Base-by-base conservation (phyloP, 2,113 vertebrate genomes). In the Trematocara zebra region DNA sequence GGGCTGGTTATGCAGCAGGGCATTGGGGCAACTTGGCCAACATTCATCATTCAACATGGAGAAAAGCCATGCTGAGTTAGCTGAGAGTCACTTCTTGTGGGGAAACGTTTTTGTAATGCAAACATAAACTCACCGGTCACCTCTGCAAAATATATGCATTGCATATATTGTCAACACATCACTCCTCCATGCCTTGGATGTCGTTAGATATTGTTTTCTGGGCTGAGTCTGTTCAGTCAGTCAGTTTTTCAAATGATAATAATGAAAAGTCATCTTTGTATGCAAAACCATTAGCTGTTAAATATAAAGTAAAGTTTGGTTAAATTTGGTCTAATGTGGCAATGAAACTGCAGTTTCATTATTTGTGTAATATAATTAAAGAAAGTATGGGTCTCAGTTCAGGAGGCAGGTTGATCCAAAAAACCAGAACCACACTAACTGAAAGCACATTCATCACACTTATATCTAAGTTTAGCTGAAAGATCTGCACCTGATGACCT, bases 1-100 rank as follows among this genome's bases (percentile, higher is more conserved):
- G 84, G 76, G 79, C 91, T 82, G 93, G 78, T 89, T 89, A 81
- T 90, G 53, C 82, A 64, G 85, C 8, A 72, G 64, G 78, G 80
- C 85, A 53, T 35, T 18, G 78, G 89, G 81, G 86, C 51, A 37
- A 51, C 80, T 56, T 40, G 61, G 31, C 67, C 31, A 33, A 37
- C 81, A 74, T 88, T 54, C 85, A 86, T 85, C 84, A 89, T 82
- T 33, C 9, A 42, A 35, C 83, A 33, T 64, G 54, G 12, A 78
- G 52, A 11, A 18, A 42, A 53, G 4, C 59, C 80, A 23, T 7
- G 17, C 9, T 82, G 52, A 85, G 54, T 49, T 69, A 51, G 64
- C 61, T 37, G 3, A 59, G 64, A 64, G 59, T 47, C 37, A 23
- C 17, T 64, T 42, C 26, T 64, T 11, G 7, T 49, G 18, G 72